Conservation (phyloP, 2,113 vertebrate species). For the Mustelus asterias region DNA sequence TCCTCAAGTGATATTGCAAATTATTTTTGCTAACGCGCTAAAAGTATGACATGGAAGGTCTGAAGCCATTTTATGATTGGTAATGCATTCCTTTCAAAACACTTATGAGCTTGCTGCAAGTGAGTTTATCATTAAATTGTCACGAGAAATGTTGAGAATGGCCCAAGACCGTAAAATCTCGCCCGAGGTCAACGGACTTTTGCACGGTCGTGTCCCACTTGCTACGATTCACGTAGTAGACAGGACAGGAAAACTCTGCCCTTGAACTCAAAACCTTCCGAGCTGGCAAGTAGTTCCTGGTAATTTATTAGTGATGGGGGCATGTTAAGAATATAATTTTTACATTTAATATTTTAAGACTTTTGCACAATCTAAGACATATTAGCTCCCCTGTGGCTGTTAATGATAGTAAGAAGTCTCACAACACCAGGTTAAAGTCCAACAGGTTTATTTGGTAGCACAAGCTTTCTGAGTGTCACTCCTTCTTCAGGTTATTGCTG, state of each 20-base stretch:
- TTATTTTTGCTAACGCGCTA: neutral
- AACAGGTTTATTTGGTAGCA: too few species aligned
- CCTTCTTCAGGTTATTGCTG: too few species aligned
- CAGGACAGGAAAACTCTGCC: too few species aligned
- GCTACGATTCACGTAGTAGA: too few species aligned
- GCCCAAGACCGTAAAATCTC: neutral
- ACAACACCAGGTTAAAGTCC: too few species aligned
- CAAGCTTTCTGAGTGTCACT: too few species aligned
- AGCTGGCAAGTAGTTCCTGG: neutral
- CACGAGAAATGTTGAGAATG: neutral
- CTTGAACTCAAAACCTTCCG: neutral
- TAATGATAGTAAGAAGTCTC: neutral
- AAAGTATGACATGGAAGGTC: neutral
- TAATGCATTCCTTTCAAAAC: neutral
- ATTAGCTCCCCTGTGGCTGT: neutral
- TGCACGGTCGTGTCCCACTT: too few species aligned
- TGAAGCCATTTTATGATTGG: neutral
- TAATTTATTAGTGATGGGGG: neutral
- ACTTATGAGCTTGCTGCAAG: neutral
- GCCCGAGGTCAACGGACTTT: too few species aligned
- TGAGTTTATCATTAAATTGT: neutral
- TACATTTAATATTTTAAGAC: neutral
- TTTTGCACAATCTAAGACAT: neutral
- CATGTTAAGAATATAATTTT: neutral
- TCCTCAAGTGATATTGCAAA: neutral